Evolutionary conservation across 2,113 vertebrate genomes (phyloP).

Genomic region (Zapus hudsonius): DNA sequence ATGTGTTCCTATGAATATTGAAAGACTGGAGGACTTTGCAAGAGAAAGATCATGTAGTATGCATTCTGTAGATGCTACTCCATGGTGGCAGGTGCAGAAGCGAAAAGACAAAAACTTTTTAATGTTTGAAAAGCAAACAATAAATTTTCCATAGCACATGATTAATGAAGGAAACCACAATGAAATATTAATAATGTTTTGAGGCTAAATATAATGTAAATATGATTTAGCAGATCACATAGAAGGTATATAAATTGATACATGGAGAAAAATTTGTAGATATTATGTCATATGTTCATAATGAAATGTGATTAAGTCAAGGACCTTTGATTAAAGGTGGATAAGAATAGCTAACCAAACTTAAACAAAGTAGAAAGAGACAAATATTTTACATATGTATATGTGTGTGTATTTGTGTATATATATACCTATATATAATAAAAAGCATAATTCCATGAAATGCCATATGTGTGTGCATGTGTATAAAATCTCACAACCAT

Average conservation of each 20-base stretch:
- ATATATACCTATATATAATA: neutral
- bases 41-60: neutral
- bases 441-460: neutral
- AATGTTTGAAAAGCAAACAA: neutral
- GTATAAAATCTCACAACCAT: no score
- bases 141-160: neutral
- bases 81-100: neutral
- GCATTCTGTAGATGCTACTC: neutral
- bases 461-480: no score
- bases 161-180: neutral
- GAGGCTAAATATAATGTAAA: neutral
- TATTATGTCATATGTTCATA: neutral
- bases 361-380: neutral
- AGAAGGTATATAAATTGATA: neutral
- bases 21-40: neutral
- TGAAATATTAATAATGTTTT: neutral
- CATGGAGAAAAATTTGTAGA: neutral
- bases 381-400: no score
- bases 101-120: neutral
- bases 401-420: no score
- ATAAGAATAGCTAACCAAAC: neutral
- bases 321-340: neutral
- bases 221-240: neutral
- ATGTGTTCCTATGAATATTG: neutral
- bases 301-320: neutral